Evolutionary conservation across 2,797 vertebrate species (phyloP).

Genomic region (Sebastes trivittatus): DNA sequence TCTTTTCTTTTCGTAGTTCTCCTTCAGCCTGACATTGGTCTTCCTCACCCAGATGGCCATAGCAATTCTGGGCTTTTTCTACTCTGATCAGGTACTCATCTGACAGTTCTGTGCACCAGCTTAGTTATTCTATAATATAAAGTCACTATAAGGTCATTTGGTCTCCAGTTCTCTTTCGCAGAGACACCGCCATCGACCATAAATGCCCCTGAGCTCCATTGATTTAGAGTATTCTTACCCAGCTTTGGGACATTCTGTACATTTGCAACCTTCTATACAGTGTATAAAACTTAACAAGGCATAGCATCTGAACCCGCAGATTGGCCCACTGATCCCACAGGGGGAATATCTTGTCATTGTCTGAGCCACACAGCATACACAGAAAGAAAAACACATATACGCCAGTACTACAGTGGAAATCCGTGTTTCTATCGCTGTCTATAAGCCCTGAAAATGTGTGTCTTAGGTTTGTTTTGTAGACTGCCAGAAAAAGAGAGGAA

Average conservation of each 20-base stretch:
- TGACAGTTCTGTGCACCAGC: neutral
- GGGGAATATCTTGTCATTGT: conserved; percentile 9
- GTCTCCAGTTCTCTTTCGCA: conserved; percentile 1
- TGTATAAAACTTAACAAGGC: conserved; percentile 25
- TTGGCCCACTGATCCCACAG: neutral
- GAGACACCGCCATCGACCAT: neutral
- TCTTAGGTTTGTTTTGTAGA: neutral
- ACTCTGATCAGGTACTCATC: conserved; percentile 81
- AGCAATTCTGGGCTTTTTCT: conserved; percentile 83
- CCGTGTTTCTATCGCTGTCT: neutral
- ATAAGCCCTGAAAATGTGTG: neutral
- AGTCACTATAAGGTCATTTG: conserved; percentile 11
- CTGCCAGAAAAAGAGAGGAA: neutral
- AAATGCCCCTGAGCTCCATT: neutral
- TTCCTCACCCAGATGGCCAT: conserved; percentile 83
- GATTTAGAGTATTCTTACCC: conserved; percentile 17
- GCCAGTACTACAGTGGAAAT: neutral
- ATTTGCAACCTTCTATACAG: conserved; percentile 17
- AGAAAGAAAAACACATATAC: neutral
- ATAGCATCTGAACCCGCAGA: conserved; percentile 12
- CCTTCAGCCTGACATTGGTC: conserved; percentile 81
- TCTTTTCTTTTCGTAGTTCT: conserved; percentile 72
- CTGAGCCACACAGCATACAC: neutral
- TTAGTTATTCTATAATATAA: neutral
- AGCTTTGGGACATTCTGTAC: conserved; percentile 13